Base-by-base conservation (phyloP, 2,113 vertebrate genomes). In the Condylura cristata region DNA sequence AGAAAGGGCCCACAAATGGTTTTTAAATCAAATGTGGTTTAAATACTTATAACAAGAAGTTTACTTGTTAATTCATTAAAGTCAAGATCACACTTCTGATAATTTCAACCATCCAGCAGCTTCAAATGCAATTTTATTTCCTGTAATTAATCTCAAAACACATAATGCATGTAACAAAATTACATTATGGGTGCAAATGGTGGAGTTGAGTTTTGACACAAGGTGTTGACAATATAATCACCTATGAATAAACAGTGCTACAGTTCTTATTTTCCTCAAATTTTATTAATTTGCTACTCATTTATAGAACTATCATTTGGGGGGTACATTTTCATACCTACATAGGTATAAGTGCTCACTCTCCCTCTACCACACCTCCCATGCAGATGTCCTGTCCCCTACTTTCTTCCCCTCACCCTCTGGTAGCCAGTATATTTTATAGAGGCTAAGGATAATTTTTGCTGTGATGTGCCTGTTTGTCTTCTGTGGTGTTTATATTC, bases 51-150 rank as follows among this genome's bases (percentile, higher is more conserved):
- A 65, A 37, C 32, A 94, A 96, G 89, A 87, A 74, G 65, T 30
- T 87, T 90, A 86, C 18, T 63, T 76, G 44, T 83, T 92, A 93
- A 96, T 92, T 96, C 56, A 86, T 90, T 95, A 74, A 93, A 58
- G 20, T 93, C 56, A 95, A 95, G 58, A 88, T 79, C 66, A 81
- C 17, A 94, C 32, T 88, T 96, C 90, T 89, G 80, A 81, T 90
- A 79, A 89, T 90, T 91, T 78, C n/a, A 92, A 92, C 46, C 14
- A 93, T 56, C 37, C 3, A 96, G 79, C 34, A 92, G 71, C 60
- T 93, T 93, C 32, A 85, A 84, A 14, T 93, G 26, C 9, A 66
- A 84, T 95, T 96, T 96, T 93, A 86, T 75, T 85, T 89, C 51
- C 46, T 86, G 81, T 86, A 72, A 82, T 86, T 89, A 90, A 75